Percentiles rank a stretch among this genome's conserved stretches.
Evolutionary conservation across 1,140 invertebrate species (phyloP).

Genomic region (Oryctes rhinoceros): DNA sequence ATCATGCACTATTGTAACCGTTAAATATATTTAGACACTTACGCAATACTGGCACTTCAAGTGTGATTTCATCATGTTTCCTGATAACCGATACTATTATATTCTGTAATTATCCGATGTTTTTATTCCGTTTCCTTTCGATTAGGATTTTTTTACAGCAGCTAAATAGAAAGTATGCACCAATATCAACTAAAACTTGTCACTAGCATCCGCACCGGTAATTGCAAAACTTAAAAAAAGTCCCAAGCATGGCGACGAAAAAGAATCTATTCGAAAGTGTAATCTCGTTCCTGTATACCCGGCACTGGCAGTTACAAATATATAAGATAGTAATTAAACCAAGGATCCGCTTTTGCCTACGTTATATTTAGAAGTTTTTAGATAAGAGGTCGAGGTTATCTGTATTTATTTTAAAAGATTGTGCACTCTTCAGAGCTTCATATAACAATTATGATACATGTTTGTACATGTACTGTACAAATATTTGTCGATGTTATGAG

Average conservation of each 20-base stretch:
- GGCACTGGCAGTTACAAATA: not conserved
- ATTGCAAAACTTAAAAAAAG: too few species aligned
- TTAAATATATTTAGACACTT: not conserved
- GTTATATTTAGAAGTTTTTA: slow-evolving; percentile 27
- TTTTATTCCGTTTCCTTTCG: too few species aligned
- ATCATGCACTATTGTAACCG: too few species aligned
- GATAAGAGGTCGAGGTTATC: slow-evolving; percentile 31
- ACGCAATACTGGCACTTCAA: slow-evolving; percentile 8
- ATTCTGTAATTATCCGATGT: too few species aligned
- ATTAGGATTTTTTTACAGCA: too few species aligned
- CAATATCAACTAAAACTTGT: too few species aligned
- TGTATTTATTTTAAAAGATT: slow-evolving; percentile 27
- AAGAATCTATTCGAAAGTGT: not conserved
- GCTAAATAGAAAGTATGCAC: too few species aligned
- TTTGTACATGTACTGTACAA: slow-evolving; percentile 26
- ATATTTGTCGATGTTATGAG: slow-evolving; percentile 28
- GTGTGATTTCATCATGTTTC: not conserved
- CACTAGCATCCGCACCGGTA: too few species aligned
- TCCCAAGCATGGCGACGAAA: too few species aligned
- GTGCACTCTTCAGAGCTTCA: not conserved
- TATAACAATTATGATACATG: slow-evolving; percentile 7
- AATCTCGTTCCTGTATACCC: not conserved
- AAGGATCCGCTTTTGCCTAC: not conserved
- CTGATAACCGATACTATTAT: too few species aligned
- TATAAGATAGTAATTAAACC: not conserved